Percentiles rank a stretch among this genome's conserved stretches.
Evolutionary conservation across 2,797 vertebrate species (phyloP).

Genomic region (Sebastes oblongus): DNA sequence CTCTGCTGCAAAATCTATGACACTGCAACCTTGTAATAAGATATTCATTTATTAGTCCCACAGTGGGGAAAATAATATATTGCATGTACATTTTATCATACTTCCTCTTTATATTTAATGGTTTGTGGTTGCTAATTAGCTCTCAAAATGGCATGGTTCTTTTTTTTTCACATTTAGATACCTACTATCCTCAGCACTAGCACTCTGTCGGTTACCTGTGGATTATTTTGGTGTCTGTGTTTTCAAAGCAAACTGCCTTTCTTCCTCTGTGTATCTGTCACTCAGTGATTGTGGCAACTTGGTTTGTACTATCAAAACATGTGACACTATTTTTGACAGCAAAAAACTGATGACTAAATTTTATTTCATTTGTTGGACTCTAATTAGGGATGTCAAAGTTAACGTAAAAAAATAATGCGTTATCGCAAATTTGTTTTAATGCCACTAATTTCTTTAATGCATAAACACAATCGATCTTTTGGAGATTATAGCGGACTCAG

Average conservation of each 20-base stretch:
- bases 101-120: background rate
- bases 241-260: background rate
- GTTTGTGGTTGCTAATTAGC: background rate
- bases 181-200: background rate
- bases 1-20: background rate
- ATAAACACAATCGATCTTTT: no score
- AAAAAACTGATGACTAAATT: background rate
- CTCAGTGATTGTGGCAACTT: background rate
- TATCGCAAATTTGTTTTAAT: no score
- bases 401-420: rapidly evolving
- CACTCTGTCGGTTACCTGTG: background rate
- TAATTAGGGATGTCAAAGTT: no score
- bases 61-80: no score
- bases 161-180: background rate
- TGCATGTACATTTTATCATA: background rate
- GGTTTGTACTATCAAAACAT: background rate
- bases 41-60: no score
- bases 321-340: background rate
- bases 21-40: background rate
- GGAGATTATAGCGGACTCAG: no score
- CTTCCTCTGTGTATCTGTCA: background rate
- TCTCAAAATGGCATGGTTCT: background rate
- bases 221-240: background rate
- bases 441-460: no score
- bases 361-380: background rate